Conservation (phyloP, 1,140 invertebrate genomes). For the Drosophila bocqueti region DNA sequence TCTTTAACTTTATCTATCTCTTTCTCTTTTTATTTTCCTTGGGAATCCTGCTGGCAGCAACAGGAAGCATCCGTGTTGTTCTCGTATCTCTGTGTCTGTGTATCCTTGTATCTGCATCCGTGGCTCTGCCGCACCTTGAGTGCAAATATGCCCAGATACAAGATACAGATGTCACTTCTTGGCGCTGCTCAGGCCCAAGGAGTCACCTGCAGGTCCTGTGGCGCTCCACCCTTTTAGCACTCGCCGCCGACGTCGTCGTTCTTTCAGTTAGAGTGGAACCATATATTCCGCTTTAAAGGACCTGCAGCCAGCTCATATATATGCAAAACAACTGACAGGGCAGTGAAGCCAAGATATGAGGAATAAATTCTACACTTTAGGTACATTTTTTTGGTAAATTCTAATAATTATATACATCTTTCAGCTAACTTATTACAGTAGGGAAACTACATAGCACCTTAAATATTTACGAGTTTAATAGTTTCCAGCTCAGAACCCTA, state of each 20-base stretch:
- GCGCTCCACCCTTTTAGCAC: slow-evolving; percentile 31
- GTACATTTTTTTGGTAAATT: background rate
- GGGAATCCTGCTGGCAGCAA: slow-evolving; percentile 25
- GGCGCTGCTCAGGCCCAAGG: slow-evolving; percentile 11
- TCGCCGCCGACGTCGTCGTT: slow-evolving; percentile 26
- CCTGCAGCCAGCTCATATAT: slow-evolving; percentile 48
- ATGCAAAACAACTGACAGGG: slow-evolving; percentile 31
- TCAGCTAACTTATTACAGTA: background rate
- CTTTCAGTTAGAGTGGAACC: slow-evolving; percentile 52
- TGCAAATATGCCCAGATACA: slow-evolving; percentile 58
- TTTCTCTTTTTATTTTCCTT: slow-evolving; percentile 7
- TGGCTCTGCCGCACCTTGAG: slow-evolving; percentile 38
- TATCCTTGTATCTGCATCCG: slow-evolving; percentile 32
- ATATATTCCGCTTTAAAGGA: slow-evolving; percentile 51
- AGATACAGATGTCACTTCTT: slow-evolving; percentile 45
- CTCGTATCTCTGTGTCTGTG: background rate
- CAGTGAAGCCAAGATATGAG: slow-evolving; percentile 17
- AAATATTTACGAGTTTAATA: slow-evolving; percentile 10
- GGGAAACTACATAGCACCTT: background rate
- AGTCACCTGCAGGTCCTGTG: slow-evolving; percentile 27
- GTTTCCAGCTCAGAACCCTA: background rate
- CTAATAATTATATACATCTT: too few relatives aligned
- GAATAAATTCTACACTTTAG: background rate
- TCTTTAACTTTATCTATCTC: background rate
- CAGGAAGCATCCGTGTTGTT: slow-evolving; percentile 41